Conservation (phyloP, 2,797 vertebrate genomes). For the Sebastes kiyomatsui region DNA sequence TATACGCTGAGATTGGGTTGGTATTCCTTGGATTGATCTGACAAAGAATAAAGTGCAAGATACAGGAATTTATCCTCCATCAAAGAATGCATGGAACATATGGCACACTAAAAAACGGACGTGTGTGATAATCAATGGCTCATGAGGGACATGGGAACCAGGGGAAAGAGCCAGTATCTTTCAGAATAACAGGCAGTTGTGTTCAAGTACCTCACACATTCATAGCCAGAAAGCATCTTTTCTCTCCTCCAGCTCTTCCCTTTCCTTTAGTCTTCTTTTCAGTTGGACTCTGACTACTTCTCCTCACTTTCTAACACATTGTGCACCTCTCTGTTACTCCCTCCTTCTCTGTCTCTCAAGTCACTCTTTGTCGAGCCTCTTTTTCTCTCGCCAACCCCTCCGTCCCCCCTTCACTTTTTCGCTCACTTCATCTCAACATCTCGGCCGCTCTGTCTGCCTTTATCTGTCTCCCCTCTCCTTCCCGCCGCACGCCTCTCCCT, state of each 20-base stretch:
- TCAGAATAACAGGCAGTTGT: constrained; percentile 1
- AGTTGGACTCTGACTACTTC: neutral
- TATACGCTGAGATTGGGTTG: neutral
- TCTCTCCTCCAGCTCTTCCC: neutral
- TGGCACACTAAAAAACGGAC: neutral
- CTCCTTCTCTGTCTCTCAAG: neutral
- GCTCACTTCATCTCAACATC: neutral
- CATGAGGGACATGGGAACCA: neutral
- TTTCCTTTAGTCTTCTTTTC: neutral
- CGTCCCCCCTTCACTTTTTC: too few relatives aligned
- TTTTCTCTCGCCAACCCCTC: neutral
- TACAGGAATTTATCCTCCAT: neutral
- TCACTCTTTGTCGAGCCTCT: neutral
- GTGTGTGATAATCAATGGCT: neutral
- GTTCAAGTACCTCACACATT: neutral
- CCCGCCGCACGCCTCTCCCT: neutral
- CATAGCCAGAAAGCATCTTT: neutral
- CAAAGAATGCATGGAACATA: neutral
- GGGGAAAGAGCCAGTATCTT: neutral
- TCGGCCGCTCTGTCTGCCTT: neutral
- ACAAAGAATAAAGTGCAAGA: neutral
- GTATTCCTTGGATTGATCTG: neutral
- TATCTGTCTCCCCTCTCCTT: neutral
- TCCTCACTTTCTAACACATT: neutral
- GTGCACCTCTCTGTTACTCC: neutral